Evolutionary conservation across 2,888 invertebrate species (phyloP), one percentile per base, ranked within the genome.

Genomic region (Axea sp.): DNA sequence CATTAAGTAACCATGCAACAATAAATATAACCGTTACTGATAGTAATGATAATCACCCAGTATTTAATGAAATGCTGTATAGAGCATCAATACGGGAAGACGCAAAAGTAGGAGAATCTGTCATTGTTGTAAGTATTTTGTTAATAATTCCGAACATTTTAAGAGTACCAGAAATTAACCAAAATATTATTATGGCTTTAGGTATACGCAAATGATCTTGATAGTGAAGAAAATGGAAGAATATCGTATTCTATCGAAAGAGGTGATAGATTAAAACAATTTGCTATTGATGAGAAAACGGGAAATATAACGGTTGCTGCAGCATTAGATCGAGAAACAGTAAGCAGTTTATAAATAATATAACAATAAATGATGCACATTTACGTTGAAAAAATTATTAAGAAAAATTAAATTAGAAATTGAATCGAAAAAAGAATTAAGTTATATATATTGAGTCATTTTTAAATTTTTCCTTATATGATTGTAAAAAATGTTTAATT

Each of bases 1-100:
- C 98, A 7, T 90, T 98, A 31, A 95, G 94, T 85, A 96, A 95
- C 87, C 93, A 95, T 76, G 95, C 96, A 2, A 92, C 94, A 9
- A 91, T 97, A 57, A 96, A 96, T 87, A 92, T 98, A 76, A 93
- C 95, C 3, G 91, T 97, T 9, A 88, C 91, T 7, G 97, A 97
- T 88, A 92, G 93, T 81, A 97, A 97, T 85, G 97, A 97, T 87
- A 97, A 97, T 87, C 91, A 92, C 3, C 97, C 97, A 0, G 90
- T 91, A 51, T 97, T 97, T 88, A 90, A 91, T 39, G 95, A 95
- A 86, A 89, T 92, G 49, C 90, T 93, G 1, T 97, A 96, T 87
- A 91, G 91, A 39, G 92, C 94, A 6, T 90, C 92, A 67, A 92
- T 96, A 33, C 90, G 92, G 53, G 97, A 98, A 88, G 95, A 96